Evolutionary conservation across 2,113 vertebrate genomes (phyloP), one percentile per base, ranked within the genome.

Genomic region (Campylomormyrus numenius): DNA sequence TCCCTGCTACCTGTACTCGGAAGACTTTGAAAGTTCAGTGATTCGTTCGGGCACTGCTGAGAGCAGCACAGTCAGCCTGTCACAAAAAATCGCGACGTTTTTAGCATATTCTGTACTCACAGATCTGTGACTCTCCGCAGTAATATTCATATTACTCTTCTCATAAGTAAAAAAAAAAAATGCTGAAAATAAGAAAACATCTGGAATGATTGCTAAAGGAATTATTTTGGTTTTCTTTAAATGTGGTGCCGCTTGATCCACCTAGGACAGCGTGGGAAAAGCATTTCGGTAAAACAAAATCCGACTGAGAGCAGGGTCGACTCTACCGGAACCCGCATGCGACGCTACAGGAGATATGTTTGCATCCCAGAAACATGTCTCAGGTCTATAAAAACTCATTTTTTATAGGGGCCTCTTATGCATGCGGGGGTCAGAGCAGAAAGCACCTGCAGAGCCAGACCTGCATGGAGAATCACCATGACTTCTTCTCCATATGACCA

Each of bases 401-500:
- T 92, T 94, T 93, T 93, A 93, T 92, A 42, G n/a, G 31, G 45
- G 27, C 91, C 92, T 89, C 91, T 93, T 91, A 91, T 92, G 91
- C 92, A 92, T 92, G 93, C 92, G 91, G n/a, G 53, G 62, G 48
- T 83, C n/a, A 94, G 90, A 39, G 31, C 27, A 77, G 70, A 39
- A 39, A 77, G 70, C 70, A 77, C 70, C 70, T 77, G 83, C 83
- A 90, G 42, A 7, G 42, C 27, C 1, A 11, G 84, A 80, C 80
- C 89, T 45, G 42, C 42, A 58, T 85, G 35, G 77, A 56, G 74
- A 39, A 42, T 49, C 42, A 66, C 8, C 24, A 46, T 85, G 42
- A 24, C 83, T 45, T 80, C 35, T 19, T 42, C 35, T 17, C 74
- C 74, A 42, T 5, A 35, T 80, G 15, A 80, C n/a, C 74, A 80